Evolutionary conservation across 2,113 vertebrate species (phyloP).

Genomic region (Pristiophorus japonicus): DNA sequence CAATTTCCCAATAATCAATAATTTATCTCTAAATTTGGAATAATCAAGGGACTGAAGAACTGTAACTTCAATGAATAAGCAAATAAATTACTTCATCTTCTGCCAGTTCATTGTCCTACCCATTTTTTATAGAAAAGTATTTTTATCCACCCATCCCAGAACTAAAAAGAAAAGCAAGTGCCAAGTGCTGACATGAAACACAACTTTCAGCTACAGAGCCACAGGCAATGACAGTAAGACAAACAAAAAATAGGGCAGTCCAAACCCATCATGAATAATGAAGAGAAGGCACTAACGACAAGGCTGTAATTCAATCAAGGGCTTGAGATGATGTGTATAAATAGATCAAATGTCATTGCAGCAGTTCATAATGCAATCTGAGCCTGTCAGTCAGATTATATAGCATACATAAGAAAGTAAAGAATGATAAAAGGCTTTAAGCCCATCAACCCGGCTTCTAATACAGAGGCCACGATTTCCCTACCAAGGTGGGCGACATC

Average conservation of each 20-base stretch:
- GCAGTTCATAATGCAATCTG: no score
- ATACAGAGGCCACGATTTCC: no score
- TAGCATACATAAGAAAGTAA: neutral
- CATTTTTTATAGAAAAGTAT: neutral
- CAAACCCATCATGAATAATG: neutral
- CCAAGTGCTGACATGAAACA: constrained; percentile 7
- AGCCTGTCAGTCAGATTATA: constrained; percentile 8
- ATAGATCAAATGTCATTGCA: neutral
- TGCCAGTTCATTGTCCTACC: neutral
- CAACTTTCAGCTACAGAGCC: neutral
- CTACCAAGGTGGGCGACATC: no score
- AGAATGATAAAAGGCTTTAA: neutral
- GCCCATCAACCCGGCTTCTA: neutral
- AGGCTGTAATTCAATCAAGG: neutral
- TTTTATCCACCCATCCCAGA: neutral
- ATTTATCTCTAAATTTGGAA: neutral
- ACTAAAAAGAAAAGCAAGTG: constrained; percentile 10
- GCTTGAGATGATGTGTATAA: neutral
- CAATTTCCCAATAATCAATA: neutral
- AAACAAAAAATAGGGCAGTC: neutral
- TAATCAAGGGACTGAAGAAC: neutral
- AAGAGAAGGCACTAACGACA: neutral
- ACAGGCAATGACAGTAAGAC: neutral
- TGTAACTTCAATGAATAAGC: neutral
- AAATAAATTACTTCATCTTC: neutral